Evolutionary conservation across 1,140 invertebrate genomes (phyloP), one percentile per base, ranked within the genome.

Genomic region (Drosophila trapezifrons): DNA sequence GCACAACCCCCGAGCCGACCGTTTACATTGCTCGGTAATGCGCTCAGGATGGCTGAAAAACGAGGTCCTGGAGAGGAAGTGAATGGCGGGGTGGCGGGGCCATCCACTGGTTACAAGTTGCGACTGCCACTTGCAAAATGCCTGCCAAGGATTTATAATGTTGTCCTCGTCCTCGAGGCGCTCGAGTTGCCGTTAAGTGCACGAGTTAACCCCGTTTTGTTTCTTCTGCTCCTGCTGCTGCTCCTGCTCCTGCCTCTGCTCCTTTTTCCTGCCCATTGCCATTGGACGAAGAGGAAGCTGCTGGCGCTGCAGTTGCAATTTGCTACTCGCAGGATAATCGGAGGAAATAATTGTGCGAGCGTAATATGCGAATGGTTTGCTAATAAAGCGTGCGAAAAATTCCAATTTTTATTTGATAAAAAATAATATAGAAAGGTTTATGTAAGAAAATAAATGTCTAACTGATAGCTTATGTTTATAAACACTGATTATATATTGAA

Each of bases 61-160:
- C 13, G 42, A 59, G 27, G 25, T 29, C 38, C 27, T 40, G 35
- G 35, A 18, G n/a, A 6, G 35, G 67, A 54, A 37, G 51, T 54
- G 2, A n/a, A 54, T 2, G 27, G 7, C 6, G 15, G 2, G 8
- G 12, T 10, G 35, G 40, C 6, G 15, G 43, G 43, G 12, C 40
- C 25, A 69, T 69, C 47, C 49, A 55, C 51, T 71, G 69, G 69
- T 71, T 72, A 72, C 69, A 72, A 72, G 69, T 72, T 72, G 52
- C 55, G 76, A 78, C 79, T 86, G 83, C 83, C 83, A 87, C 84
- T 87, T 83, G 83, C 84, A 87, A 87, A 69, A 89, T 87, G 83
- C 83, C 83, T 87, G 83, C 63, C 76, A 75, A 77, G 72, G 83
- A 87, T 87, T 87, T 87, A 87, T 87, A 87, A 87, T 89, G 83